These are phyloP conservation scores for Kryphioiulus occultus DNA, from an alignment of 2,888 invertebrate species.

Conservation along the genomic window DNA sequence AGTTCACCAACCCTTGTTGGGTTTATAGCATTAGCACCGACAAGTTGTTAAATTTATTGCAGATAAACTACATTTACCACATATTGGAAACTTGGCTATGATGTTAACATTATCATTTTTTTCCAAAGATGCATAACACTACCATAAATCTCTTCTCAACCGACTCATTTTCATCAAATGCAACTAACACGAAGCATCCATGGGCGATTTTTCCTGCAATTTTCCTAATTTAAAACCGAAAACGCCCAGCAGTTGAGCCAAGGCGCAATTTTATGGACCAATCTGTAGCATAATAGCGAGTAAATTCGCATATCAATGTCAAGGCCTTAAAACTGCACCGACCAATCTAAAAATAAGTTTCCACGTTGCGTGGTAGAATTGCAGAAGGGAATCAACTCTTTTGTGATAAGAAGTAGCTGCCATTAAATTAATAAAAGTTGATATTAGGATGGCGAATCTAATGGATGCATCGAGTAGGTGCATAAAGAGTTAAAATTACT, in stretches of 20 bases:
- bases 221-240: not conserved
- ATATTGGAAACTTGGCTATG: too few relatives aligned
- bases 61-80: too few relatives aligned
- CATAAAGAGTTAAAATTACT: not conserved
- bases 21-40: too few relatives aligned
- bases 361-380: not conserved
- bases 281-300: not conserved
- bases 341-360: not conserved
- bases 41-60: too few relatives aligned
- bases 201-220: not conserved
- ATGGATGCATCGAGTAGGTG: not conserved
- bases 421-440: not conserved
- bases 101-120: too few relatives aligned
- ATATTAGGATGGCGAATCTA: not conserved
- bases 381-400: not conserved
- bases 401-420: not conserved
- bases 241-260: not conserved
- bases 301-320: not conserved
- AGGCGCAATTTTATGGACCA: not conserved
- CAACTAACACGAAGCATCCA: not conserved
- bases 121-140: too few relatives aligned
- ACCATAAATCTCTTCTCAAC: not conserved
- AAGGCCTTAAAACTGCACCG: not conserved
- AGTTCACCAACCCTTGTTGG: too few relatives aligned
- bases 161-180: not conserved